Evolutionary conservation across 2,797 vertebrate species (phyloP), one percentile per base, ranked within the genome.

Genomic region (Tokudaia tokunoshimensis): DNA sequence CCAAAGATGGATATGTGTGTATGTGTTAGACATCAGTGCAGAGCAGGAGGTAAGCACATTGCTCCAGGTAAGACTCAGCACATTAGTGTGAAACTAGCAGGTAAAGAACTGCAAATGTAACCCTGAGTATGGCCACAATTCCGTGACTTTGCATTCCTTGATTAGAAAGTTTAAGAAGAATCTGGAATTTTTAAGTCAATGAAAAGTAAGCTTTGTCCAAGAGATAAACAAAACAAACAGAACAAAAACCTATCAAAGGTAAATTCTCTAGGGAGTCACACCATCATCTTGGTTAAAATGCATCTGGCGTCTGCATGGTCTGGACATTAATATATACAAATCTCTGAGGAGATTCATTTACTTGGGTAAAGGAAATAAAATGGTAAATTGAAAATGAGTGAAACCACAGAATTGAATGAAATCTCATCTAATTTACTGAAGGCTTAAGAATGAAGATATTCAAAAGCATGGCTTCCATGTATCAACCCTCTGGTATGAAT

Each of bases 381-480:
- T 84, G 70, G 52, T 41, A 92, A 89, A 89, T 70, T 78, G 79
- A 92, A 95, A 95, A 89, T 61, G 26, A 84, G 52, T 61, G 41
- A 89, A 89, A 89, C 59, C 29, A 89, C 34, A 61, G 31, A 89
- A 79, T n/a, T 52, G 72, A 89, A 89, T 79, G 41, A 70, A 89
- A 79, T 57, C 26, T 41, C 20, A 50, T 50, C 41, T 52, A 70
- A 92, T 92, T 89, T 61, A 61, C 85, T 78, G 15, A 61, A 41
- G 79, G 63, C 52, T 83, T 78, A 55, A 76, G 37, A 82, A 76
- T 76, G 52, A 91, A 82, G 29, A n/a, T 29, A 41, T 2, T 29
- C 1, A 61, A 65, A 83, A 87, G 0, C 24, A 17, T 63, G 4
- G 37, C 63, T 63, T 47, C 19, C 4, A 19, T 57, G 20, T 2